Base-by-base conservation (phyloP, 1,140 invertebrate genomes). In the Drosophila micromelanica region DNA sequence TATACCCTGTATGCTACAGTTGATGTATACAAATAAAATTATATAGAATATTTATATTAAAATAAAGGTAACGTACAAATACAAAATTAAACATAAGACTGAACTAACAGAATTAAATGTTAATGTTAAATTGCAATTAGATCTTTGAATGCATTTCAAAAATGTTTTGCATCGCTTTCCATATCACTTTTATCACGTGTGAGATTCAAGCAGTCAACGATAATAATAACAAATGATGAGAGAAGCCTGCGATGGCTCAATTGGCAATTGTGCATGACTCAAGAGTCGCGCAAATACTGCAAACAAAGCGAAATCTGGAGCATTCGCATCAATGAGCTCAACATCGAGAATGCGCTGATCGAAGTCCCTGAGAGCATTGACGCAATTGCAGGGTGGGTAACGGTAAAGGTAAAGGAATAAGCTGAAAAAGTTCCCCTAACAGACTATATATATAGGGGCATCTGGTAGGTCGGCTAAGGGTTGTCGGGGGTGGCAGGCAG, bases 381-480 rank as follows among this genome's bases (percentile, higher is more conserved):
- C 54, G 54, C 27, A 56, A 56, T 42, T 43, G 2, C 38, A 15
- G 35, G n/a, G 37, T 15, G 8, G 13, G 6, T n/a, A 27, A 15
- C 5, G 48, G 35, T 6, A 13, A 12, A 1, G 52, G 17, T 8
- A 23, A 20, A 42, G 37, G 52, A 56, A 23, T 32, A 7, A 56
- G n/a, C 38, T 43, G 54, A 20, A 43, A 57, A 57, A 57, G 55
- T 57, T 45, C 55, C 55, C 55, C 55, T 35, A 7, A 7, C 40
- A 13, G 1, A 17, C 11, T 6, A 8, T 4, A 9, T 15, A 13
- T 9, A 8, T 2, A 9, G 13, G 11, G 17, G 20, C 12, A 11
- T 13, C n/a, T 5, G 23, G n/a, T n/a, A 15, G 8, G 5, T 7
- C 1, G 27, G 49, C 3, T 15, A 35, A 30, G 12, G 8, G n/a